Base-by-base conservation (phyloP, 1,140 invertebrate genomes). In the Aphis craccivora region DNA sequence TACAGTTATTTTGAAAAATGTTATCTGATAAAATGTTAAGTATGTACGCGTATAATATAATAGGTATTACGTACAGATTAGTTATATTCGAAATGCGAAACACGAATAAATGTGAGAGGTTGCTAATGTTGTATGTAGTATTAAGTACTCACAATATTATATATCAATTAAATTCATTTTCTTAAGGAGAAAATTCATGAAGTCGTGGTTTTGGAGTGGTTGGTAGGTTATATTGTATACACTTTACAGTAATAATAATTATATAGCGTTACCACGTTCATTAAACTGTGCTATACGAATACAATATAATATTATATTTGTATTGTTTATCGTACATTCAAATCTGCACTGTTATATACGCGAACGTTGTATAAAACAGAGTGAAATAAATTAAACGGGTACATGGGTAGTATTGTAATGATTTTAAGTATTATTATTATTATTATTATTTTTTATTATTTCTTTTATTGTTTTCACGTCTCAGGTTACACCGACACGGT, bases 401-500 rank as follows among this genome's bases (percentile, higher is more conserved):
- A 76, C 60, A 35, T 14, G 60, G 30, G 11, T 8, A 67, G 60
- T n/a, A 14, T n/a, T n/a, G n/a, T 76, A 76, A 76, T 18, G 60
- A 76, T n/a, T 76, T 76, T 76, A 5, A n/a, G 60, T 67, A 11
- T 60, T 55, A 40, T 40, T 40, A 40, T 45, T 45, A 45, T 45
- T 45, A 8, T 67, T 67, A 30, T 67, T 60, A 30, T 67, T 60
- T 60, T 9, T n/a, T n/a, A n/a, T n/a, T n/a, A n/a, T 67, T 67
- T 76, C 60, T 76, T 35, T 76, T 76, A n/a, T 76, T 76, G n/a
- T 76, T 76, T 76, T 76, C 30, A 76, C 60, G n/a, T 76, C 60
- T 76, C 11, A 7, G 60, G 60, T 76, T 76, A 76, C 60, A 6
- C 60, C 60, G 60, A 35, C 30, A 76, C 60, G 60, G 60, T 76